phyloP scores from a whole-genome alignment of 2,888 invertebrate genomes.

The Eristalis arbustorum region DNA sequence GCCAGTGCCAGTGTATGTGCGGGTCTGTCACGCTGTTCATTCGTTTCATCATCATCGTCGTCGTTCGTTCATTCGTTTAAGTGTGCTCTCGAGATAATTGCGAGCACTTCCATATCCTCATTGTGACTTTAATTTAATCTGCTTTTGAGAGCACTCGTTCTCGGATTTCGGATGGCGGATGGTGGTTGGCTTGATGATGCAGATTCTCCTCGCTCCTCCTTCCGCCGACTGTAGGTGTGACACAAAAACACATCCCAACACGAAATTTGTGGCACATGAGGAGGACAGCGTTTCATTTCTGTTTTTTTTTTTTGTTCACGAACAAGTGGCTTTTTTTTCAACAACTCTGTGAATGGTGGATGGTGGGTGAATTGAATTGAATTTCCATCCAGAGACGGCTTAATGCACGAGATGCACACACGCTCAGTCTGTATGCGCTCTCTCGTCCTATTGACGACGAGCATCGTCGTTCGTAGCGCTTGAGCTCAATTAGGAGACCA shows the following conservation, averaged over 20 bases:
- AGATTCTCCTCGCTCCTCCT: too few species aligned
- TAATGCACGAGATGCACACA: not conserved
- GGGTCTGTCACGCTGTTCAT: not conserved
- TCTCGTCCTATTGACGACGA: conserved; percentile 26
- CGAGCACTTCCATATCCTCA: conserved; percentile 69
- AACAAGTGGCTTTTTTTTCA: not conserved
- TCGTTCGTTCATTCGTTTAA: conserved; percentile 37
- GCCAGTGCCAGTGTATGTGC: not conserved
- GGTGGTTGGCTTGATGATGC: not conserved
- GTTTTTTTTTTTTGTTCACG: conserved; percentile 9
- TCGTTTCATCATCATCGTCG: conserved; percentile 9
- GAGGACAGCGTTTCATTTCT: conserved; percentile 39
- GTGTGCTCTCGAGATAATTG: conserved; percentile 69
- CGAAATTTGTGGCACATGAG: conserved; percentile 58
- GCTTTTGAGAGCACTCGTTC: conserved; percentile 56
- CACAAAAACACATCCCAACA: conserved; percentile 26
- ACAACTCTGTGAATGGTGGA: not conserved
- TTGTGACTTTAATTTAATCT: conserved; percentile 71
- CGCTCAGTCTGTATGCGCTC: not conserved
- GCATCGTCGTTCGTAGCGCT: too few species aligned
- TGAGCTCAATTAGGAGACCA: conserved; percentile 62
- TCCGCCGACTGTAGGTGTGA: not conserved
- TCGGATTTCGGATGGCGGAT: not conserved
- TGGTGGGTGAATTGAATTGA: conserved; percentile 36
- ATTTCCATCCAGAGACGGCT: conserved; percentile 35